Base-by-base conservation (phyloP, 2,888 invertebrate genomes). In the Zhuqinia jingwanae region DNA sequence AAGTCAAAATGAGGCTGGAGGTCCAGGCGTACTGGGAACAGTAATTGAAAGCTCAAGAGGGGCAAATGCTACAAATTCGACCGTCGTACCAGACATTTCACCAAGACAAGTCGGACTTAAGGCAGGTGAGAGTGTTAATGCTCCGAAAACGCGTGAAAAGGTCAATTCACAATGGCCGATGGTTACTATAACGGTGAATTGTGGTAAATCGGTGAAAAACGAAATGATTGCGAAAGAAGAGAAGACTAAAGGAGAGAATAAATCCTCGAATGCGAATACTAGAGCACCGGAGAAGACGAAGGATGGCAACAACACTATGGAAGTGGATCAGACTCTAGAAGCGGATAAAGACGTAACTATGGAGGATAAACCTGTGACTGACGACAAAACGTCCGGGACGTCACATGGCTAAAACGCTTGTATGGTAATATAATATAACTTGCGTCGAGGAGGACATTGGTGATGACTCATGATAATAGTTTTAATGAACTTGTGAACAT, bases 71-170 rank as follows among this genome's bases (percentile, higher is more conserved):
- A 13, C 47, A 0, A n/a, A 25, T 15, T 20, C 10, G 1, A 3
- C 2, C 6, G 6, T 0, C 1, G 77, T 6, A 8, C 36, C 36
- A 6, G n/a, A 45, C n/a, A 15, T 17, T 1, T 20, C 30, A 10
- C 0, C 30, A 22, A 45, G 68, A 17, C 10, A 47, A 22, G 17
- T 68, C 36, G 13, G 20, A 27, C 6, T 70, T 3, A 76, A 63
- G 11, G 22, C 80, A 17, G 75, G 30, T 47, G 22, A 3, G 2
- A 78, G 20, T 0, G 58, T 87, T 15, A 22, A 2, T 5, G 65
- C 87, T 0, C 87, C 87, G 0, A 83, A 79, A 56, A 87, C 87
- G 0, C 68, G 87, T n/a, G 83, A 50, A 6, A 83, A 79, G 22
- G 87, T 87, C 2, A 58, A 0, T 5, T 17, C 76, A 0, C 22